Evolutionary conservation across 2,888 invertebrate genomes (phyloP).

Genomic region (Luperina nickerlii): DNA sequence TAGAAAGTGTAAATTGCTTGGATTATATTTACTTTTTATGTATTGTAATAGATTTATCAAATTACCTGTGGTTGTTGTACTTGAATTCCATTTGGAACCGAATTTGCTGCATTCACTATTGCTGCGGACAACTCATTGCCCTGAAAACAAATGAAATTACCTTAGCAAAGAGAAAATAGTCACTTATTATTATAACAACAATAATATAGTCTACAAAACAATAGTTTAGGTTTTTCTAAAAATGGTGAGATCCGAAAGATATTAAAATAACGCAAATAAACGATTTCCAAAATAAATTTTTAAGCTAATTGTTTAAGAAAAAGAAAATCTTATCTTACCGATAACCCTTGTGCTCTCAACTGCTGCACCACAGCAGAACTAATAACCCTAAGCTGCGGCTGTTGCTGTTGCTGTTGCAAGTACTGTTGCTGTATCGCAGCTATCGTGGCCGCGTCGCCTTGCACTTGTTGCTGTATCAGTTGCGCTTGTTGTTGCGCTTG

Average conservation of each 20-base stretch:
- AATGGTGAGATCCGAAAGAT: not conserved
- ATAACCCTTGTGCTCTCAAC: constrained; percentile 89
- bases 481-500: constrained; percentile 76
- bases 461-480: constrained; percentile 83
- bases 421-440: constrained; percentile 89
- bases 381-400: constrained; percentile 90
- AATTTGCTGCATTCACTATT: constrained; percentile 87
- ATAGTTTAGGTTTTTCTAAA: not conserved
- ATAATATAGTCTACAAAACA: not conserved
- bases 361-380: constrained; percentile 91
- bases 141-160: constrained; percentile 72
- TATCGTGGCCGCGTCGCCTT: constrained; percentile 86
- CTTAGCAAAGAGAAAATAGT: not conserved
- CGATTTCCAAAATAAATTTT: no score
- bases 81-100: constrained; percentile 86
- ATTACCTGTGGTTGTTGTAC: constrained; percentile 88
- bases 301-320: not conserved
- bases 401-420: constrained; percentile 88
- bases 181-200: not conserved
- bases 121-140: constrained; percentile 89
- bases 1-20: not conserved
- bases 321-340: constrained; percentile 65
- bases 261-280: not conserved
- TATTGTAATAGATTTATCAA: not conserved
- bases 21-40: not conserved